phyloP scores from a whole-genome alignment of 2,797 vertebrate genomes.

The Miichthys miiuy region DNA sequence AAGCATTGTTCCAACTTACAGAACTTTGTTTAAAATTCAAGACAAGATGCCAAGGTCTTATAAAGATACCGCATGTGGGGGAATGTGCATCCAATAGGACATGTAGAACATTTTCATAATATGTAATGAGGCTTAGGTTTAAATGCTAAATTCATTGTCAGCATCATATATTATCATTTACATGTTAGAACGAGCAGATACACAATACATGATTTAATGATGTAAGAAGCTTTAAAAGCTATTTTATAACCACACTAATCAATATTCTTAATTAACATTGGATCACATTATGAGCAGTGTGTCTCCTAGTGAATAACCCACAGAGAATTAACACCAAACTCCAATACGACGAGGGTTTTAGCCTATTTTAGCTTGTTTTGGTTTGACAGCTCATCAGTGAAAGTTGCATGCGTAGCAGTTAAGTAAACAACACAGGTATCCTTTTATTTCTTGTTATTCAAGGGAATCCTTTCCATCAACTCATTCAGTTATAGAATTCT shows the following conservation, averaged over 20 bases:
- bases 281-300: too few relatives aligned
- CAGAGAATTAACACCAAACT: too few relatives aligned
- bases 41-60: conserved; percentile 6
- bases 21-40: conserved; percentile 26
- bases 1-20: conserved; percentile 31
- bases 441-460: neutral
- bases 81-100: neutral
- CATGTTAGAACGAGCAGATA: neutral
- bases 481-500: neutral
- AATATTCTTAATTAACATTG: too few relatives aligned
- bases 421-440: neutral
- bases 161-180: neutral
- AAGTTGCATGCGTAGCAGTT: neutral
- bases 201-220: neutral
- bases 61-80: neutral
- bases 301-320: too few relatives aligned
- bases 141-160: neutral
- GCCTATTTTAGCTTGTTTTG: too few relatives aligned
- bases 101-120: neutral
- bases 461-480: neutral
- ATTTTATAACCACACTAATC: too few relatives aligned
- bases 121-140: neutral
- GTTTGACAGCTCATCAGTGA: neutral
- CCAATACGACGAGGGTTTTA: too few relatives aligned
- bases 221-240: too few relatives aligned